Evolutionary conservation across 1,140 invertebrate genomes (phyloP).

Genomic region (Latrodectus geometricus): DNA sequence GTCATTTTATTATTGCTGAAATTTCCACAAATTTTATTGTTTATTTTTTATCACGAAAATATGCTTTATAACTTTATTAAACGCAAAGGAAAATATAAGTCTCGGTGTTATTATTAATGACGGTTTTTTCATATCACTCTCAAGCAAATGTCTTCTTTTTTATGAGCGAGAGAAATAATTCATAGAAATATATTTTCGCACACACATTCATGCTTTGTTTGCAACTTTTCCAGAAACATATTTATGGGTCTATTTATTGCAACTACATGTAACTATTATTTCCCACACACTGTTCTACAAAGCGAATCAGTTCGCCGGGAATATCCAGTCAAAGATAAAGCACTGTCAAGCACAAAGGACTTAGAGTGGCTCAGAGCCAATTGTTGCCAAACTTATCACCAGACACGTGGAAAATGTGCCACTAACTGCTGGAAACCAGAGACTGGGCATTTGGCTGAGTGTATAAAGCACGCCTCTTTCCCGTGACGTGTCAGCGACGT

Average conservation of each 20-base stretch:
- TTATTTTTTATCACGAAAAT: too few relatives aligned
- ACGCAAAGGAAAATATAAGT: too few relatives aligned
- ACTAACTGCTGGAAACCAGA: conserved; percentile 3
- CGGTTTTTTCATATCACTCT: too few relatives aligned
- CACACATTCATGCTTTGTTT: background rate
- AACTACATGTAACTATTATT: background rate
- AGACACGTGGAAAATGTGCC: conserved; percentile 32
- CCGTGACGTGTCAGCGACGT: conserved; percentile 8
- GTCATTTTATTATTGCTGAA: too few relatives aligned
- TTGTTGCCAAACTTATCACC: conserved; percentile 8
- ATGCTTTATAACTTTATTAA: too few relatives aligned
- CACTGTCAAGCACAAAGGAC: background rate
- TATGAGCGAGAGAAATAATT: background rate
- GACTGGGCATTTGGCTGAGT: background rate
- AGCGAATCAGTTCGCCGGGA: background rate
- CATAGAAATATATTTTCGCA: background rate
- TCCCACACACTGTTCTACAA: background rate
- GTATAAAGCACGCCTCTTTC: conserved; percentile 1
- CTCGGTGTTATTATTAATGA: too few relatives aligned
- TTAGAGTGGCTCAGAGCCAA: background rate
- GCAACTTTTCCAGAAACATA: background rate
- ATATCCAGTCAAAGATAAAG: background rate
- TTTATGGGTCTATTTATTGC: background rate
- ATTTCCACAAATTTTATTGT: too few relatives aligned
- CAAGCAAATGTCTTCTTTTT: too few relatives aligned